phyloP scores from a whole-genome alignment of 2,797 vertebrate genomes.

The Meriones psammophilus region DNA sequence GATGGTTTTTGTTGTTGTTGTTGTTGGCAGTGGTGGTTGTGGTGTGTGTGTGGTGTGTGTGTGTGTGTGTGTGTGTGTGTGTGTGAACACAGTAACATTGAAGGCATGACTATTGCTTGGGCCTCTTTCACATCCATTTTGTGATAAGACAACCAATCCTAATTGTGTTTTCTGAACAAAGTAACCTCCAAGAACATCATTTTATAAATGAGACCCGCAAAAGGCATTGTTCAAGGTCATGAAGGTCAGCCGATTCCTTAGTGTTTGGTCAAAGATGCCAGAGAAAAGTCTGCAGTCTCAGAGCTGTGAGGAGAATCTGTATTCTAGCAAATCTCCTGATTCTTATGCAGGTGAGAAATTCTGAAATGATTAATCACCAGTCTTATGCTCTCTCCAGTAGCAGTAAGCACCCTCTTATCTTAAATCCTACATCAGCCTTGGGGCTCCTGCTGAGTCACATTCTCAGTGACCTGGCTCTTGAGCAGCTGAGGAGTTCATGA shows the following conservation, averaged over 20 bases:
- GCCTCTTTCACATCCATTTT: background rate
- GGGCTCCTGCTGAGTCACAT: background rate
- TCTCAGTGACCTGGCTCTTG: background rate
- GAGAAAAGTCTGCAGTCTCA: background rate
- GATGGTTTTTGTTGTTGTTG: background rate
- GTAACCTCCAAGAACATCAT: background rate
- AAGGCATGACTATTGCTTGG: background rate
- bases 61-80: background rate
- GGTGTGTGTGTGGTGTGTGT: background rate
- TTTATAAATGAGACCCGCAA: background rate
- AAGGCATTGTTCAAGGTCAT: background rate
- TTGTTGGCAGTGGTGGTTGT: background rate
- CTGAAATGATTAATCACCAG: background rate
- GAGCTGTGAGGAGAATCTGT: background rate
- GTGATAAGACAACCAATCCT: background rate
- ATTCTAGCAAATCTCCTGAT: background rate
- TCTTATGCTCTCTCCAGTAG: background rate
- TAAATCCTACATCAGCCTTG: background rate
- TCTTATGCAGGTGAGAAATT: background rate
- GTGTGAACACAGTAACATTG: background rate
- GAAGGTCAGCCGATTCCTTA: background rate
- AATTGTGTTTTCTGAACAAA: conserved; percentile 11
- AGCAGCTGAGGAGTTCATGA: background rate
- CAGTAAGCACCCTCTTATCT: background rate
- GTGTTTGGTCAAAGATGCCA: background rate